phyloP scores from a whole-genome alignment of 2,797 vertebrate genomes.

The Scyliorhinus canicula region DNA sequence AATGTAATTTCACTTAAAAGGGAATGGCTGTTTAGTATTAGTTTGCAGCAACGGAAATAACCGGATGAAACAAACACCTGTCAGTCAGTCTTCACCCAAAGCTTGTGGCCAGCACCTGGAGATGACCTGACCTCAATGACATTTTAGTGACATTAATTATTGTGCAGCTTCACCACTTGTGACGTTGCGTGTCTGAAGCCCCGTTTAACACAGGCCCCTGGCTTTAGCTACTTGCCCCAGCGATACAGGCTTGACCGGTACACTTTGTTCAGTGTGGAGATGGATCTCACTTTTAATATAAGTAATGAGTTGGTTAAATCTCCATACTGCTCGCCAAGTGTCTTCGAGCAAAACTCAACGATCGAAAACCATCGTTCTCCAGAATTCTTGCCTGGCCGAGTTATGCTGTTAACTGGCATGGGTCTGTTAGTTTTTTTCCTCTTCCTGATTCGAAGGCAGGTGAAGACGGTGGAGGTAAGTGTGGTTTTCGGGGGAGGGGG shows the following conservation, averaged over 20 bases:
- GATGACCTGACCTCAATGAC: background rate
- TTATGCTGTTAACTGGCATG: background rate
- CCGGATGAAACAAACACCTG: background rate
- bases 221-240: background rate
- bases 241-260: background rate
- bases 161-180: background rate
- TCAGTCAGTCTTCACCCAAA: background rate
- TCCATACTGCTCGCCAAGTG: background rate
- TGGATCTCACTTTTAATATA: background rate
- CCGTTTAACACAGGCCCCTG: background rate
- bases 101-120: background rate
- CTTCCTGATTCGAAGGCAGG: conserved; percentile 31
- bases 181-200: background rate
- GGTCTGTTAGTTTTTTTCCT: conserved; percentile 2
- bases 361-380: background rate
- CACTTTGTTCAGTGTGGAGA: background rate
- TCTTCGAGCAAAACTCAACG: background rate
- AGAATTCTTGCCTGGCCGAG: background rate
- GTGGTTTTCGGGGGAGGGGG: background rate
- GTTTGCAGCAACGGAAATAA: background rate
- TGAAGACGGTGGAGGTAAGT: conserved; percentile 23
- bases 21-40: background rate
- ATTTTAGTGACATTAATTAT: conserved; percentile 11
- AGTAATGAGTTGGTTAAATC: background rate
- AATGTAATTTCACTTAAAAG: background rate